Evolutionary conservation across 1,140 invertebrate genomes (phyloP).

Genomic region (Magallana gigas): DNA sequence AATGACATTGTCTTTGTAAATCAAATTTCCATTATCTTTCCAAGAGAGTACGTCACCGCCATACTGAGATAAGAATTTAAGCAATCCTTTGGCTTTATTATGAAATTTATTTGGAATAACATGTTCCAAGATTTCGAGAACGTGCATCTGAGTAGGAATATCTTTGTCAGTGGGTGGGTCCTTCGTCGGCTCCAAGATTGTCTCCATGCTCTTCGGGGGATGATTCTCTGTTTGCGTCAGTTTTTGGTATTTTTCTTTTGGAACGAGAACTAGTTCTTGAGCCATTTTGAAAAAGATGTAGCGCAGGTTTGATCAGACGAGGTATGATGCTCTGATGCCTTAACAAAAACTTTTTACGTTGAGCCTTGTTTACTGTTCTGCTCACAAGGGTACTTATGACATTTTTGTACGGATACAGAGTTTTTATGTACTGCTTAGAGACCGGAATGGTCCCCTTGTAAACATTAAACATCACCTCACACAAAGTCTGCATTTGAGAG

Average conservation of each 20-base stretch:
- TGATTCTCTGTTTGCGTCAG: not conserved
- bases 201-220: not conserved
- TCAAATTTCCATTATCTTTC: not conserved
- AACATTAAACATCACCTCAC: slow-evolving; percentile 44
- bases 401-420: slow-evolving; percentile 18
- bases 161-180: not conserved
- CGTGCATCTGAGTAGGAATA: not conserved
- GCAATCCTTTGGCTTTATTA: slow-evolving; percentile 6
- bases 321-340: not conserved
- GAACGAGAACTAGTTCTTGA: slow-evolving; percentile 30
- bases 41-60: slow-evolving; percentile 15
- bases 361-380: not conserved
- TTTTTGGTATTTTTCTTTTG: slow-evolving; percentile 21
- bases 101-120: slow-evolving; percentile 18
- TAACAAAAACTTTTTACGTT: not conserved
- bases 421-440: slow-evolving; percentile 6
- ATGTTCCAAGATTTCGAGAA: not conserved
- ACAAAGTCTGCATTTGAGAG: slow-evolving; percentile 37
- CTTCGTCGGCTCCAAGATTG: not conserved
- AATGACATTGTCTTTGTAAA: slow-evolving; percentile 17
- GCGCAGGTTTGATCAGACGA: slow-evolving; percentile 12
- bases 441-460: slow-evolving; percentile 34
- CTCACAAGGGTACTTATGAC: not conserved
- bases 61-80: not conserved
- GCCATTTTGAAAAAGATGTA: slow-evolving; percentile 21